Conservation (phyloP, 2,113 vertebrate species). For the Dendropsophus ebraccatus region DNA sequence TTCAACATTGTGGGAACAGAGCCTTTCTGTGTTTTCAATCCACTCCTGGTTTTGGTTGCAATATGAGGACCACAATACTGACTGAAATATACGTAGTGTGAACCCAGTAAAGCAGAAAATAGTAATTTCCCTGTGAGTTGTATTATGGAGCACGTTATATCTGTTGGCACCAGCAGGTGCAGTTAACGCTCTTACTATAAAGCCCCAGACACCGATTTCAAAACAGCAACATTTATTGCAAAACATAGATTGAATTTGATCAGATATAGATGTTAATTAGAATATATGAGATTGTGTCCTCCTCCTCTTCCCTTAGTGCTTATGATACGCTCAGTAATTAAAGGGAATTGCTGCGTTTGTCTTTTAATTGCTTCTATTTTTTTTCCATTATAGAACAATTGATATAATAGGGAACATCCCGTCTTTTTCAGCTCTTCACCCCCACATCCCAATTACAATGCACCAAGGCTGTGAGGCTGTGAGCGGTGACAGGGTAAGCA, state of each 20-base stretch:
- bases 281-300: not conserved
- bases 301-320: not conserved
- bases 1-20: too few species aligned
- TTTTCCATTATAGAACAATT: not conserved
- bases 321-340: not conserved
- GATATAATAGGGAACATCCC: not conserved
- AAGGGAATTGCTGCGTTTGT: not conserved
- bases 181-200: too few species aligned
- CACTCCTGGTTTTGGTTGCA: too few species aligned
- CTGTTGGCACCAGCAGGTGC: too few species aligned
- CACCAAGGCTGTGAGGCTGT: too few species aligned
- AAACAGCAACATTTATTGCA: not conserved
- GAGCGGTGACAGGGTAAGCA: not conserved
- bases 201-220: not conserved
- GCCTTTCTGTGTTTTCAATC: too few species aligned
- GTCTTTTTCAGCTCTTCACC: not conserved
- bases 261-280: constrained; percentile 6
- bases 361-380: not conserved
- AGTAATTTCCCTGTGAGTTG: too few species aligned
- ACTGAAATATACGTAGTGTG: too few species aligned
- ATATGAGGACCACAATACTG: too few species aligned
- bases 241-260: not conserved
- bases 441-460: constrained; percentile 28
- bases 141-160: too few species aligned
- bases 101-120: too few species aligned